Evolutionary conservation across 2,888 invertebrate genomes (phyloP), one percentile per base, ranked within the genome.

Genomic region (Leptinotarsa peninsularis): DNA sequence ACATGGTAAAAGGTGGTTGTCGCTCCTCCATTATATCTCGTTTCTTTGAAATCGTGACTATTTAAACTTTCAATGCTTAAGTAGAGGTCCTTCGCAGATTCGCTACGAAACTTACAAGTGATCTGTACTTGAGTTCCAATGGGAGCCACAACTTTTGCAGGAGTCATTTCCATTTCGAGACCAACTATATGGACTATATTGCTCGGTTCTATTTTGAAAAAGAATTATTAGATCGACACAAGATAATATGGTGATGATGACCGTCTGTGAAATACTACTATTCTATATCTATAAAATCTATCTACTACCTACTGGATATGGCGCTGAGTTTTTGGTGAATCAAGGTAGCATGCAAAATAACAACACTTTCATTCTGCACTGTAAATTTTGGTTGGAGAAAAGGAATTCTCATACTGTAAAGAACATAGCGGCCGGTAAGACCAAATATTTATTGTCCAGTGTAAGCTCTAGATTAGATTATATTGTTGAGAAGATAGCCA

Each of bases 101-200:
- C 80, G 81, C 89, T 89, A 75, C 88, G 84, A 85, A 90, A 91
- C 76, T 88, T 89, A 86, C 91, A 91, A 77, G 86, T 88, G 84
- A 91, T 89, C 77, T 81, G 82, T 76, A 90, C 87, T 78, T 84
- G 79, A 67, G 86, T 84, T 75, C 89, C 88, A 60, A 88, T 85
- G 60, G 87, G 84, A 63, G 88, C 88, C 66, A 83, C 82, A 70
- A 88, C 88, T 79, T 85, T 87, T 81, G 89, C 86, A 50, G 91
- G 91, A 74, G 85, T 88, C 83, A 91, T 86, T 85, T 89, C 89
- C 87, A 91, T 78, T 78, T 81, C 81, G 67, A 81, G 72, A 80
- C 80, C 80, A 60, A 74, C 73, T 78, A 67, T 63, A 60, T 74
- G 69, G 58, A 50, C 63, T 52, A 60, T n/a, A 50, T 70, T 71